These are phyloP conservation scores for Strigops habroptila DNA, from an alignment of 2,113 vertebrate species.

Conservation along the genomic window DNA sequence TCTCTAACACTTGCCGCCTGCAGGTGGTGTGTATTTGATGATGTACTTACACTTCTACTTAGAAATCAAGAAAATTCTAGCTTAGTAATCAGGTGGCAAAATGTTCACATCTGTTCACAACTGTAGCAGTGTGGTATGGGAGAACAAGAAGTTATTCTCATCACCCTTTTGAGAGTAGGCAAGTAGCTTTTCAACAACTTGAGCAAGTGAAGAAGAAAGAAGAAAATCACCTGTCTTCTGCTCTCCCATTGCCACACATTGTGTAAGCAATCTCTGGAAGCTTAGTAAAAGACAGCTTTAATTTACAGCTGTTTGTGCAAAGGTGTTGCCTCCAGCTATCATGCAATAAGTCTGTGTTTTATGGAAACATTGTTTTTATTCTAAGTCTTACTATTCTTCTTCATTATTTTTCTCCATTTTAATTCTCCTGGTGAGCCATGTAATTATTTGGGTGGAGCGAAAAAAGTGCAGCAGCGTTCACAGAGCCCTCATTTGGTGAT, in stretches of 20 bases:
- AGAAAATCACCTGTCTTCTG: constrained; percentile 14
- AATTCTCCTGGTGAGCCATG: constrained; percentile 39
- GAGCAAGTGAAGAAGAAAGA: not conserved
- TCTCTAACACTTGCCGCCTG: not conserved
- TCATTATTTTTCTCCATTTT: constrained; percentile 55
- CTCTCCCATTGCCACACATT: constrained; percentile 26
- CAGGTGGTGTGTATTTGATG: not conserved
- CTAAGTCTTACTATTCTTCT: constrained; percentile 30
- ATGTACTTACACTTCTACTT: not conserved
- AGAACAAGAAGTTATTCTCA: not conserved
- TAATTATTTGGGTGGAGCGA: constrained; percentile 55
- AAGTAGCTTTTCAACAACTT: not conserved
- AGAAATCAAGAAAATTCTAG: constrained; percentile 20
- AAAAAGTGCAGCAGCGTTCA: constrained; percentile 5
- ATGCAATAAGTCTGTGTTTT: constrained; percentile 73
- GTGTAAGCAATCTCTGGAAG: constrained; percentile 53
- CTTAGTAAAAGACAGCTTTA: constrained; percentile 54
- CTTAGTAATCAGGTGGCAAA: constrained; percentile 24
- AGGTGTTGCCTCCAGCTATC: constrained; percentile 65
- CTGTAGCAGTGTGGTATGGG: constrained; percentile 7
- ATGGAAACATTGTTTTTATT: constrained; percentile 52
- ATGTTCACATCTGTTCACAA: not conserved
- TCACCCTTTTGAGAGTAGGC: not conserved
- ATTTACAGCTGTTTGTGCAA: constrained; percentile 62
- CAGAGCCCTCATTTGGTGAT: not conserved